Conservation (phyloP, 2,888 invertebrate species). For the Dendrolimus pini region DNA sequence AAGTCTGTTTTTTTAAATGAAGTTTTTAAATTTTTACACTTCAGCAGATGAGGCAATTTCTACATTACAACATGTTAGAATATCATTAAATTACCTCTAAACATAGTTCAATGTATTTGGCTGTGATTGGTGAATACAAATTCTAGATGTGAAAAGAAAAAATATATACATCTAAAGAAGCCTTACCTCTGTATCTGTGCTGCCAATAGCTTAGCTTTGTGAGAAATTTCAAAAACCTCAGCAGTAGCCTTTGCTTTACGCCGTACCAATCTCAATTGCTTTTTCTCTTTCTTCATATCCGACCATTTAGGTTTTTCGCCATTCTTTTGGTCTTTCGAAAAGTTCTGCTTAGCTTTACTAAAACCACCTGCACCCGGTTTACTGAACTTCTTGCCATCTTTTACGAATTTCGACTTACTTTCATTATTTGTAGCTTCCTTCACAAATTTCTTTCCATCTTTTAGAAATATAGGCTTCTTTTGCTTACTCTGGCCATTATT, state of each 20-base stretch:
- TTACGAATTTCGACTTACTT: constrained; percentile 8
- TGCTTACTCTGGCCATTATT: constrained; percentile 11
- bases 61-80: no score
- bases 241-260: constrained; percentile 76
- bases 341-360: constrained; percentile 28
- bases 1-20: no score
- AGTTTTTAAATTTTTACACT: no score
- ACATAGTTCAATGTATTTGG: no score
- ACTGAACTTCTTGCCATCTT: constrained; percentile 16
- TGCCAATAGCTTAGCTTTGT: constrained; percentile 60
- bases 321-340: constrained; percentile 30
- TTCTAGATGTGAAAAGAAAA: no score
- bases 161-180: background rate
- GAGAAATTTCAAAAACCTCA: constrained; percentile 62
- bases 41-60: no score
- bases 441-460: constrained; percentile 10
- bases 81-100: no score
- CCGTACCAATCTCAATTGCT: constrained; percentile 80
- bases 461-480: constrained; percentile 13
- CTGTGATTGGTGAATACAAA: no score
- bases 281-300: constrained; percentile 85
- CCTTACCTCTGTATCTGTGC: constrained; percentile 62
- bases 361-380: constrained; percentile 17
- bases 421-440: constrained; percentile 8
- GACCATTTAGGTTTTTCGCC: constrained; percentile 80